Evolutionary conservation across 1,140 invertebrate genomes (phyloP), one percentile per base, ranked within the genome.

Genomic region (silkworm (Bombyx mori)): DNA sequence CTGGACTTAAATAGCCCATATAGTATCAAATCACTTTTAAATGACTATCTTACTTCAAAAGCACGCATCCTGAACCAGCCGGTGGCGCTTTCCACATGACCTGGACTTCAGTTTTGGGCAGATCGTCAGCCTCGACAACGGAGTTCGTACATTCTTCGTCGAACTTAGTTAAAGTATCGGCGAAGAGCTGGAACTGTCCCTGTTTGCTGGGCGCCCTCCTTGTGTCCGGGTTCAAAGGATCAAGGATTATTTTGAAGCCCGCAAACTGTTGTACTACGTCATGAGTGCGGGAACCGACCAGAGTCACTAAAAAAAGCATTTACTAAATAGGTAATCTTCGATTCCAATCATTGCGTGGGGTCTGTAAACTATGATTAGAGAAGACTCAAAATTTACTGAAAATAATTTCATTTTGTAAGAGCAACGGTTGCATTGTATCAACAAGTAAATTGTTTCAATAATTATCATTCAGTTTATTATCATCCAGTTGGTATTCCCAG

Each of bases 71-170:
- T 1, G 94, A 94, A 6, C 94, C 94, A 0, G 91, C 77, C 8
- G 91, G 91, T 2, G 96, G 96, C 2, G 97, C 95, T 51, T 92
- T 93, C 97, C 97, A 98, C 91, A 97, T 93, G 51, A 96, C 94
- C 74, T 95, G 93, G 3, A 97, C 92, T 81, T 97, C 95, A 0
- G 93, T 93, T 82, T 98, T 98, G 1, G 93, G 92, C 61, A 92
- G 84, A 71, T 93, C 90, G 56, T 94, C 92, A 0, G 91, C 90
- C 73, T 98, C 94, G 0, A 93, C 92, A 0, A 98, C 91, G 0
- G 95, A 95, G 79, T 97, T 96, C 1, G 94, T 89, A 75, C 97
- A 97, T 56, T 95, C 92, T 65, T 97, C 95, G 63, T 96, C 94
- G 76, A 95, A 96, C 62, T 91, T 91, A 3, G 93, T 93, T 35